phyloP scores from a whole-genome alignment of 2,888 invertebrate species.

The Ormyrus labotus region DNA sequence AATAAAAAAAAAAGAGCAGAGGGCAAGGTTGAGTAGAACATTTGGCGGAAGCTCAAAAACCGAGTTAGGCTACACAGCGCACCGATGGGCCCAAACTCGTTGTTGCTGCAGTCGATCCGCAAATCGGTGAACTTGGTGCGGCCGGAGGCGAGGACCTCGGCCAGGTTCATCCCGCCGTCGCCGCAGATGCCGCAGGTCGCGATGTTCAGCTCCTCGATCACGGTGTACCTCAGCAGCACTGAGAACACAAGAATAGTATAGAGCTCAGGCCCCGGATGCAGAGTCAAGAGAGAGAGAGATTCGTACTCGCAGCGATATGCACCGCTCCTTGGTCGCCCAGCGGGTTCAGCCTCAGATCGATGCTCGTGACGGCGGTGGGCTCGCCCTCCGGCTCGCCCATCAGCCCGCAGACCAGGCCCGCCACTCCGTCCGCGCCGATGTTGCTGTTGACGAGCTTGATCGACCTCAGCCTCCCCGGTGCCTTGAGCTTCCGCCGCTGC shows the following conservation, averaged over 20 bases:
- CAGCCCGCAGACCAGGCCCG: constrained; percentile 73
- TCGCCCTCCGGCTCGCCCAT: no score
- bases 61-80: neutral
- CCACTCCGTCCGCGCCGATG: constrained; percentile 78
- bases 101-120: constrained; percentile 67
- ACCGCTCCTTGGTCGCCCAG: constrained; percentile 79
- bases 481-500: constrained; percentile 45
- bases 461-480: constrained; percentile 64
- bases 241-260: neutral
- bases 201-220: constrained; percentile 65
- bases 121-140: constrained; percentile 58
- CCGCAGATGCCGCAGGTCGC: constrained; percentile 67
- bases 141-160: constrained; percentile 65
- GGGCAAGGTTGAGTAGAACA: no score
- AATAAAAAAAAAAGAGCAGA: neutral
- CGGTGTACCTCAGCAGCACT: constrained; percentile 66
- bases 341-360: constrained; percentile 80
- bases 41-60: no score
- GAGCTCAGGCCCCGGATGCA: no score
- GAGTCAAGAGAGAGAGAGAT: no score
- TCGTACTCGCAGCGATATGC: constrained; percentile 65
- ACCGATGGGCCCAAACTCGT: constrained; percentile 67
- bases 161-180: constrained; percentile 64
- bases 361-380: no score
- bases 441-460: constrained; percentile 79